Evolutionary conservation across 2,797 vertebrate genomes (phyloP).

Genomic region (Gadopsis bispinosus): DNA sequence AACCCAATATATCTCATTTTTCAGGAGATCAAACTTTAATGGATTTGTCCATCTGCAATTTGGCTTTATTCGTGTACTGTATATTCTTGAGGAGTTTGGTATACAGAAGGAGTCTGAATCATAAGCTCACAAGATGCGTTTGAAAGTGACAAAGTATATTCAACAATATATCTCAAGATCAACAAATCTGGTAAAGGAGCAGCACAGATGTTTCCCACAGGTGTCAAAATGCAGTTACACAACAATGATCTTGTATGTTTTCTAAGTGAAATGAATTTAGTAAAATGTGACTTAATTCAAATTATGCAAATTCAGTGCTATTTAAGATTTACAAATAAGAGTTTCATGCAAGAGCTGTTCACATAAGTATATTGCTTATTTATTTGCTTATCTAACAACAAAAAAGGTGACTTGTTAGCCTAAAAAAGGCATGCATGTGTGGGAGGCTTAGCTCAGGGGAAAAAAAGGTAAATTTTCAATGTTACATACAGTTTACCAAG

Average conservation of each 20-base stretch:
- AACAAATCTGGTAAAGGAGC: not conserved
- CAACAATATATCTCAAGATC: not conserved
- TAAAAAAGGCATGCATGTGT: not conserved
- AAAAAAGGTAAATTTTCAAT: not conserved
- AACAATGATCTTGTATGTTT: not conserved
- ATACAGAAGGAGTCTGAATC: conserved; percentile 7
- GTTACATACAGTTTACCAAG: not conserved
- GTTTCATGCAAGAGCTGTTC: not conserved
- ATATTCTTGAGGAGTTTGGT: conserved; percentile 4
- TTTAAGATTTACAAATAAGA: not conserved
- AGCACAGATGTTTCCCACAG: not conserved
- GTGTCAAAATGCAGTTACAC: not conserved
- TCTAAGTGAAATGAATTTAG: not conserved
- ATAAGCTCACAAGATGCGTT: conserved; percentile 11
- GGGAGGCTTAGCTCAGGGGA: too few species aligned
- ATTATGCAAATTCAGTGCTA: not conserved
- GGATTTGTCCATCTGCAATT: conserved; percentile 31
- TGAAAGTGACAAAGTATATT: conserved; percentile 10
- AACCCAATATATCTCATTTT: conserved; percentile 46
- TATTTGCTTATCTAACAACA: not conserved
- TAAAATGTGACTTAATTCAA: not conserved
- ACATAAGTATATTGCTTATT: too few species aligned
- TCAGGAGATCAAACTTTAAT: conserved; percentile 38
- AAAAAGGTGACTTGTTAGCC: not conserved
- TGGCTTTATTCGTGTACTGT: conserved; percentile 23